These are phyloP conservation scores for Diploscapter pachys DNA, from an alignment of 1,140 invertebrate genomes.

Conservation along the genomic window DNA sequence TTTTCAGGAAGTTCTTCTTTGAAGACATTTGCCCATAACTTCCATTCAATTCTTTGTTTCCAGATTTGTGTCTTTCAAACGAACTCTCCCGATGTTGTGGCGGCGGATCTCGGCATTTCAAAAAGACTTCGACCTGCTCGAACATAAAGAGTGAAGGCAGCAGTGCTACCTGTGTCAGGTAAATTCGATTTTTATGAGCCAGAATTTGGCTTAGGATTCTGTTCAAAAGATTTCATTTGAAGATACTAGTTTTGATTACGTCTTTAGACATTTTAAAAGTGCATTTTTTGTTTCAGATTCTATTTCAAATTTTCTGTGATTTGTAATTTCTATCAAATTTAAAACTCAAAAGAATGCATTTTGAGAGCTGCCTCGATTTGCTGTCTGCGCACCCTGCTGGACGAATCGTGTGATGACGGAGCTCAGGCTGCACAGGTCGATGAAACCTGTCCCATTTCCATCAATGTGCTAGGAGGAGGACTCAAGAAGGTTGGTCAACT, in stretches of 20 bases:
- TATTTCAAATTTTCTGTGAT: neutral
- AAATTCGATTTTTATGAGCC: neutral
- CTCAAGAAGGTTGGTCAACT: constrained; percentile 26
- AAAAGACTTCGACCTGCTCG: constrained; percentile 41
- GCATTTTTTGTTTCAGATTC: neutral
- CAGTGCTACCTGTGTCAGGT: constrained; percentile 42
- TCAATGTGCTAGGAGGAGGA: constrained; percentile 45
- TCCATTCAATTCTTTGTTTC: too few relatives aligned
- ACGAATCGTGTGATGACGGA: constrained; percentile 45
- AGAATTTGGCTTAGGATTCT: neutral
- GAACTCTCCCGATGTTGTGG: constrained; percentile 53
- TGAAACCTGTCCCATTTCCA: constrained; percentile 43
- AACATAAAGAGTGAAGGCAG: constrained; percentile 43
- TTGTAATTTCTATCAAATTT: neutral
- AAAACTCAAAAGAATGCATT: neutral
- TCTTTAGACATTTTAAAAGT: neutral
- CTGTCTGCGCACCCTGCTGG: constrained; percentile 50
- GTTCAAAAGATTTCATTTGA: neutral
- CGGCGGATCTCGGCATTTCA: constrained; percentile 49
- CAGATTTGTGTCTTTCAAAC: neutral
- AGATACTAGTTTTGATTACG: too few relatives aligned
- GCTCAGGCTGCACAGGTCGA: constrained; percentile 31
- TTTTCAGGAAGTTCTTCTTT: too few relatives aligned
- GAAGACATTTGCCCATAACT: too few relatives aligned
- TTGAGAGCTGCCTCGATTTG: constrained; percentile 53